Evolutionary conservation across 2,113 vertebrate species (phyloP).

Genomic region (Scytalopus superciliaris): DNA sequence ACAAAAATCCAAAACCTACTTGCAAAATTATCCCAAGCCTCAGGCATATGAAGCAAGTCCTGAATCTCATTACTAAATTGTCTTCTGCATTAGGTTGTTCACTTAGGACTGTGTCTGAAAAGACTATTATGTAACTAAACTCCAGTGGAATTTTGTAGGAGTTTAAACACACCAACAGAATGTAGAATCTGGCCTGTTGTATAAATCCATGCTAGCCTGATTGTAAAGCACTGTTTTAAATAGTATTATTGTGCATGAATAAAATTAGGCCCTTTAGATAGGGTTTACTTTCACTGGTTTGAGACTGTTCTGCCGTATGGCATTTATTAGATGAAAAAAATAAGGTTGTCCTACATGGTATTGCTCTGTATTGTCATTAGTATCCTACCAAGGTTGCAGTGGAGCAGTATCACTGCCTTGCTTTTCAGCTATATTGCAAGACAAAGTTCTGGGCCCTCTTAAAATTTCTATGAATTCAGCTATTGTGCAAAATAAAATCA

Average conservation of each 20-base stretch:
- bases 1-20: not conserved
- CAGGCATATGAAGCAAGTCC: not conserved
- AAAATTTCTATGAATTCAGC: not conserved
- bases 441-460: not conserved
- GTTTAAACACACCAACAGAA: not conserved
- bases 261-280: not conserved
- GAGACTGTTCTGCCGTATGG: not conserved
- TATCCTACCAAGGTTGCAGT: not conserved
- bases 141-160: not conserved
- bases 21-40: slow-evolving; percentile 14
- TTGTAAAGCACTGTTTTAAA: not conserved
- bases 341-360: not conserved
- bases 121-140: not conserved
- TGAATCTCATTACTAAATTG: slow-evolving; percentile 17
- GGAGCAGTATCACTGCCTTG: not conserved
- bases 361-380: not conserved
- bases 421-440: not conserved
- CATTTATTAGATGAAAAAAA: not conserved
- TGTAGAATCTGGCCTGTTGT: not conserved
- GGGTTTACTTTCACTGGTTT: not conserved
- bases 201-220: not conserved
- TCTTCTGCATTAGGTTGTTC: not conserved
- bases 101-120: not conserved
- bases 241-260: not conserved
- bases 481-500: not conserved